These are phyloP conservation scores for Nasua narica DNA, from an alignment of 2,797 vertebrate genomes.

Conservation along the genomic window DNA sequence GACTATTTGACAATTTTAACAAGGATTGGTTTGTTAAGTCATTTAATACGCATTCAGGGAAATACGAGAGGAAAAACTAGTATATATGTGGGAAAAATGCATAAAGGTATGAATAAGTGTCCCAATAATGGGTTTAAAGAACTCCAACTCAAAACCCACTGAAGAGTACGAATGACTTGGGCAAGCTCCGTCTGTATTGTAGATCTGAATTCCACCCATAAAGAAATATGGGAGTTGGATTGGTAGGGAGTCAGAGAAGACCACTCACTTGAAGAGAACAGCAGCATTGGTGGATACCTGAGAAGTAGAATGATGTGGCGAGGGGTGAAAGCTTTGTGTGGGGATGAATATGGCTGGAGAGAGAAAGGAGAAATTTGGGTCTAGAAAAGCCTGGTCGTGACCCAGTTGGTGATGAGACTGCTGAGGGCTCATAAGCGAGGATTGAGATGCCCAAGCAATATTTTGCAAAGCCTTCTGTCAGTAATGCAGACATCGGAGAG, in stretches of 20 bases:
- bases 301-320: not conserved
- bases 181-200: not conserved
- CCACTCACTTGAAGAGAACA: not conserved
- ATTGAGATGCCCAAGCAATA: not conserved
- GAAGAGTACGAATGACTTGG: not conserved
- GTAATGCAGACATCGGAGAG: not conserved
- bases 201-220: not conserved
- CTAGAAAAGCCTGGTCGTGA: not conserved
- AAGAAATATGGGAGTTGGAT: not conserved
- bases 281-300: not conserved
- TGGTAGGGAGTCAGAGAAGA: not conserved
- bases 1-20: not conserved
- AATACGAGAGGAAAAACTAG: not conserved
- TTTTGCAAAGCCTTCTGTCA: not conserved
- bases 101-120: not conserved
- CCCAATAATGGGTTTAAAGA: not conserved
- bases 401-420: accelerated
- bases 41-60: not conserved
- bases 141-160: not conserved
- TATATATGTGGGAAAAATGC: not conserved
- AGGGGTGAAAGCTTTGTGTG: accelerated
- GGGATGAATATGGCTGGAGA: not conserved
- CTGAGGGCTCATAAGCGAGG: not conserved
- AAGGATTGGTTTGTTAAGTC: not conserved
- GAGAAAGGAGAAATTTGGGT: not conserved